phyloP scores from a whole-genome alignment of 2,113 vertebrate species.

The Cochlearius cochlearius region DNA sequence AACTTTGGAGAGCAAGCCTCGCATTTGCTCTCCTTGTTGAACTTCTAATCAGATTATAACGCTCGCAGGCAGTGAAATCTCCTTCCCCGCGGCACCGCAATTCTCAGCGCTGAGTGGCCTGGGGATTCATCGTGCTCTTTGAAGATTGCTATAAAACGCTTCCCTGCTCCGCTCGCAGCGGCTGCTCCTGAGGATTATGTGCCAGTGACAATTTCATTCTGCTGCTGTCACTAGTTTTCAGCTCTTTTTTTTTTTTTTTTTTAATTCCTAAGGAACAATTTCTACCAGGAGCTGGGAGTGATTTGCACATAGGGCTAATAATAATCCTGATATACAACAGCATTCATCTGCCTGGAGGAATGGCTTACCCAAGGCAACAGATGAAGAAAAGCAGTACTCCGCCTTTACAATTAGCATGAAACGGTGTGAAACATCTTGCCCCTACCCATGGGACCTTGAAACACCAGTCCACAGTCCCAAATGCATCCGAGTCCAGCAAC shows the following conservation, averaged over 20 bases:
- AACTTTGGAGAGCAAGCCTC: neutral
- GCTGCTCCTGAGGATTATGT: conserved; percentile 29
- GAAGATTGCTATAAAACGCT: neutral
- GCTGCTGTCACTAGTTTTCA: neutral
- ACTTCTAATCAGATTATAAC: conserved; percentile 5
- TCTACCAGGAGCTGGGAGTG: neutral
- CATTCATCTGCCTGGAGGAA: neutral
- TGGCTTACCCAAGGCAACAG: neutral
- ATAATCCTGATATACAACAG: neutral
- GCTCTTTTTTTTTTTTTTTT: neutral
- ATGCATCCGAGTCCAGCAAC: neutral
- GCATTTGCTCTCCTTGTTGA: neutral
- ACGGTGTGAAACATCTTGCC: neutral
- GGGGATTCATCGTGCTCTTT: neutral
- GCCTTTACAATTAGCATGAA: neutral
- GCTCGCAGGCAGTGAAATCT: neutral
- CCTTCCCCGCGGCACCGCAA: neutral
- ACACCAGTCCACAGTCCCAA: neutral
- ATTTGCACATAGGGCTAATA: neutral
- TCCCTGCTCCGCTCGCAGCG: neutral
- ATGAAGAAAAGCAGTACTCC: neutral
- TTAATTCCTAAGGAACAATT: neutral
- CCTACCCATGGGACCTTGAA: neutral
- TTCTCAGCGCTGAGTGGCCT: neutral
- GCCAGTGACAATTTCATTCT: neutral